Base-by-base conservation (phyloP, 2,888 invertebrate species). In the Tortricodes alternella region DNA sequence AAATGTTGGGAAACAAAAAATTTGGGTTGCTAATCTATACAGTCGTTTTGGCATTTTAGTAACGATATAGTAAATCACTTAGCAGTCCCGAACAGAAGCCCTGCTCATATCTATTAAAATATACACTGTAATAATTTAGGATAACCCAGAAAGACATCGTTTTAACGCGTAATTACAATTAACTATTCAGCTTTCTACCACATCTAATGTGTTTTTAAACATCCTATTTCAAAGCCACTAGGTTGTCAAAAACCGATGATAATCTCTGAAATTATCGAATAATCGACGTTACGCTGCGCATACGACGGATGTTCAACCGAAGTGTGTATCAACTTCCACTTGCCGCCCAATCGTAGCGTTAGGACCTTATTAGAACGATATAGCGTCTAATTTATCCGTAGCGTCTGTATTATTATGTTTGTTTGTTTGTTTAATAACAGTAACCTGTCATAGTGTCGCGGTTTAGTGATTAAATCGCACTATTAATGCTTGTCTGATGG, bases 201-300 rank as follows among this genome's bases (percentile, higher is more conserved):
- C 53, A 46, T 50, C 57, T 60, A 62, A 60, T 62, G 62, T 51
- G 44, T 62, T 62, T 53, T 56, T 56, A 56, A 53, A 51, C 46
- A 56, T 53, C 49, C 59, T 71, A 74, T 73, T 78, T 73, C 65
- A 65, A 78, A 83, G 77, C 74, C 75, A 76, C 71, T 77, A 75
- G n/a, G 76, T 83, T 87, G 87, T 87, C 86, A 85, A 88, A 88
- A 85, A 73, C 68, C 64, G 83, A 87, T 87, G 73, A 67, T 77
- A 78, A 89, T 89, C 88, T 80, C 63, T 74, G 65, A 87, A 89
- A 89, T 89, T 89, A 89, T 89, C 89, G 80, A 86, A 78, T 89
- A 89, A 88, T 88, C 88, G 86, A 77, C 81, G 84, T 78, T 77
- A 81, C 78, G 83, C 76, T 85, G 88, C 88, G 85, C 85, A 70